These are phyloP conservation scores for Dolichopus griseipennis DNA, from an alignment of 2,888 invertebrate genomes.

Conservation along the genomic window DNA sequence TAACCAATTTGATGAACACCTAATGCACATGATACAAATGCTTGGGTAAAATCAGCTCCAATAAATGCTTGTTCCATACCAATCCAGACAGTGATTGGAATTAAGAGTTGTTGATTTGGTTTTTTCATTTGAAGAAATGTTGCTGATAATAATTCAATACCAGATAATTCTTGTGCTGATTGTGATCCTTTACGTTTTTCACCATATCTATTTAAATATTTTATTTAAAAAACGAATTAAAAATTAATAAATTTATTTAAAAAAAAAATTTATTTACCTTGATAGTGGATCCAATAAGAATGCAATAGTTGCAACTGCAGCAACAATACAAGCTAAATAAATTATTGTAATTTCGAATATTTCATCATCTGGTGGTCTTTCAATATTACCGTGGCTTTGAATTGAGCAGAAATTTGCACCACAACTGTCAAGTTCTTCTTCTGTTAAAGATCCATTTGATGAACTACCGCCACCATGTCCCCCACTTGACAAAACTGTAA, in stretches of 20 bases:
- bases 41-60: slow-evolving; percentile 76
- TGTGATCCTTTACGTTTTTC: slow-evolving; percentile 71
- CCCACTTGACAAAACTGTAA: slow-evolving; percentile 67
- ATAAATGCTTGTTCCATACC: slow-evolving; percentile 97
- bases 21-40: slow-evolving; percentile 78
- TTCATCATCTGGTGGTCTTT: slow-evolving; percentile 73
- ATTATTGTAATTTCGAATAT: slow-evolving; percentile 84
- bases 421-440: slow-evolving; percentile 52
- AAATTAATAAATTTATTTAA: background rate
- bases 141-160: slow-evolving; percentile 73
- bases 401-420: slow-evolving; percentile 77
- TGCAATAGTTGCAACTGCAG: slow-evolving; percentile 78
- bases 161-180: slow-evolving; percentile 62
- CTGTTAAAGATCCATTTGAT: slow-evolving; percentile 40
- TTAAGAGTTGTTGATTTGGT: slow-evolving; percentile 83
- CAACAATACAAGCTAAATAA: slow-evolving; percentile 76
- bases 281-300: slow-evolving; percentile 84
- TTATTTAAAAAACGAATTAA: background rate
- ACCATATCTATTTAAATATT: slow-evolving; percentile 58
- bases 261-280: slow-evolving; percentile 47
- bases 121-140: slow-evolving; percentile 86
- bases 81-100: slow-evolving; percentile 92
- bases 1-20: slow-evolving; percentile 91
- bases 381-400: slow-evolving; percentile 64
- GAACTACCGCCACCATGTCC: slow-evolving; percentile 52